Conservation (phyloP, 2,888 invertebrate species). For the Mesoligia furuncula region DNA sequence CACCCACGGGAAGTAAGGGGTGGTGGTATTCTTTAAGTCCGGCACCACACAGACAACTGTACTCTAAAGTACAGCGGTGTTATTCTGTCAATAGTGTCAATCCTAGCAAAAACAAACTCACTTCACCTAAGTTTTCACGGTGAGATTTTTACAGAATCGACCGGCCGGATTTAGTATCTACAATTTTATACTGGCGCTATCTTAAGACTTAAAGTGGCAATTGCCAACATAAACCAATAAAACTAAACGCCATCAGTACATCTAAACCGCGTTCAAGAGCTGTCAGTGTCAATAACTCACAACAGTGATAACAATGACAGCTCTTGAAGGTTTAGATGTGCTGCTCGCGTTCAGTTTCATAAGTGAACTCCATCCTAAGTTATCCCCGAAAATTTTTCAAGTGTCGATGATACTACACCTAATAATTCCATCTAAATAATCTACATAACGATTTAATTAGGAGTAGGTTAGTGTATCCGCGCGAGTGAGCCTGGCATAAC, state of each 20-base stretch:
- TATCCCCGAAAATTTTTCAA: background rate
- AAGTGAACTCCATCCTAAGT: background rate
- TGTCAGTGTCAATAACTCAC: background rate
- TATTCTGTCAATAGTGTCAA: too few relatives aligned
- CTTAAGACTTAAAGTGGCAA: background rate
- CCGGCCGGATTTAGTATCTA: background rate
- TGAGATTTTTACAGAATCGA: too few relatives aligned
- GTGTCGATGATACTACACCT: background rate
- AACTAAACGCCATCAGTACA: background rate
- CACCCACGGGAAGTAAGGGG: too few relatives aligned
- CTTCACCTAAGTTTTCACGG: too few relatives aligned
- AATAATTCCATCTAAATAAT: constrained; percentile 8
- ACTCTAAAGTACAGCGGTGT: too few relatives aligned
- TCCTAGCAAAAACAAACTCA: too few relatives aligned
- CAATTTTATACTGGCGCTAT: background rate
- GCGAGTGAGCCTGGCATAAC: constrained; percentile 35
- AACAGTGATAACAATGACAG: background rate
- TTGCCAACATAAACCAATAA: background rate
- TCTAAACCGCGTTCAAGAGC: background rate
- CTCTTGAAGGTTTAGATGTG: background rate
- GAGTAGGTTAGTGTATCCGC: constrained; percentile 14
- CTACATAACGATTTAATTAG: constrained; percentile 42
- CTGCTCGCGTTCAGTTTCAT: too few relatives aligned
- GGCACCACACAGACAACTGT: too few relatives aligned
- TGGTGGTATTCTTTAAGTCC: too few relatives aligned